Percentiles rank a stretch among this genome's conserved stretches.
Conservation (phyloP, 1,140 invertebrate species). For the Drosophila albomicans region DNA sequence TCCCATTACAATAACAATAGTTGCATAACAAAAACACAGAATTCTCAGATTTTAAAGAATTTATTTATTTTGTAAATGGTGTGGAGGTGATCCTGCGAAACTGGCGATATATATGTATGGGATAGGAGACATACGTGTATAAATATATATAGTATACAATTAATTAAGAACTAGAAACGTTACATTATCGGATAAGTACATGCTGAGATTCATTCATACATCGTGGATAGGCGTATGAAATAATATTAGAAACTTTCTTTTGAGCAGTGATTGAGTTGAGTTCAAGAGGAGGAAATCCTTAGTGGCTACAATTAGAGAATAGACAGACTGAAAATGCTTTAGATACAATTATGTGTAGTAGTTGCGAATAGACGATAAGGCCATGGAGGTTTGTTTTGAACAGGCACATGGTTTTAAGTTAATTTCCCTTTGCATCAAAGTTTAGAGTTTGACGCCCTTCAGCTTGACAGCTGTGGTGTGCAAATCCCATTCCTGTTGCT, state of each 20-base stretch:
- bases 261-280: constrained; percentile 64
- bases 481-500: constrained; percentile 85
- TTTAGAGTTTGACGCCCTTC: constrained; percentile 69
- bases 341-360: constrained; percentile 36
- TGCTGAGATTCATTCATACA: constrained; percentile 71
- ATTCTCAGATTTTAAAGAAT: neutral
- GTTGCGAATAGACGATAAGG: constrained; percentile 51
- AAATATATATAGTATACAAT: constrained; percentile 19
- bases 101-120: constrained; percentile 24
- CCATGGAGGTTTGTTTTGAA: constrained; percentile 49
- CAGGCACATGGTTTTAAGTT: constrained; percentile 43
- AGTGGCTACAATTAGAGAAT: constrained; percentile 37
- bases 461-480: constrained; percentile 78
- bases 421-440: neutral
- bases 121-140: constrained; percentile 6
- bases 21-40: too few species aligned
- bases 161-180: constrained; percentile 50
- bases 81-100: constrained; percentile 34
- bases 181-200: constrained; percentile 68
- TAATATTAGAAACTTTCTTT: constrained; percentile 45
- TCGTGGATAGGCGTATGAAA: constrained; percentile 42
- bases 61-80: constrained; percentile 26
- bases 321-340: constrained; percentile 55
- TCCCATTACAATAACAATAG: too few species aligned
- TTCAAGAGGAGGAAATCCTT: constrained; percentile 28